These are phyloP conservation scores for Morus bassanus DNA, from an alignment of 2,797 vertebrate species.

Conservation along the genomic window DNA sequence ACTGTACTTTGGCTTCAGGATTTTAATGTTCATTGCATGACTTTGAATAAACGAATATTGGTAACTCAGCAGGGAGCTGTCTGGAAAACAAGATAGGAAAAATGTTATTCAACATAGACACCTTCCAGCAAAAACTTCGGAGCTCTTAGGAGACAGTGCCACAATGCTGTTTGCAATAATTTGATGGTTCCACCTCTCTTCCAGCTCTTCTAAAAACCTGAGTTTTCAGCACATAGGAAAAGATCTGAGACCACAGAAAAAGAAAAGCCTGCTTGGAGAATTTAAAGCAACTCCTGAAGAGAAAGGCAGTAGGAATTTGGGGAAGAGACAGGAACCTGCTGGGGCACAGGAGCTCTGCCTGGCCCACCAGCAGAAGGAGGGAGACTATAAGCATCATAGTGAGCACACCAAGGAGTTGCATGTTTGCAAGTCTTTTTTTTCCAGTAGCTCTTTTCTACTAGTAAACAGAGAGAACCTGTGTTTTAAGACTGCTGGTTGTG, in stretches of 20 bases:
- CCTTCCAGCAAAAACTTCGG: not conserved
- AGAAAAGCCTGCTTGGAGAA: not conserved
- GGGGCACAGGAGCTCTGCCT: not conserved
- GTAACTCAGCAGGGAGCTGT: not conserved
- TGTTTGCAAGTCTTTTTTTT: not conserved
- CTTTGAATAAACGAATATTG: not conserved
- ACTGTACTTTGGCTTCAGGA: not conserved
- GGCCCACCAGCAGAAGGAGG: not conserved
- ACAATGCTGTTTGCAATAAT: not conserved
- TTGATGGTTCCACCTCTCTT: not conserved
- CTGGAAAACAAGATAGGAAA: not conserved
- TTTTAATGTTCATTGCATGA: not conserved
- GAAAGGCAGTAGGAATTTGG: not conserved
- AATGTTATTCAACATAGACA: not conserved
- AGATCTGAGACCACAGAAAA: not conserved
- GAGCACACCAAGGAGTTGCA: not conserved
- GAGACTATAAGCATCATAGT: not conserved
- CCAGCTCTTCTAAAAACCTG: not conserved
- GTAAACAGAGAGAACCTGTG: not conserved
- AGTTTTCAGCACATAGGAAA: not conserved
- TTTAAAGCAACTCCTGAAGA: not conserved
- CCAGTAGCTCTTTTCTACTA: not conserved
- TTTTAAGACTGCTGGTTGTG: not conserved
- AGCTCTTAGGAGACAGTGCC: not conserved
- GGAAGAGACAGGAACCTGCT: not conserved